Evolutionary conservation across 2,113 vertebrate genomes (phyloP), one percentile per base, ranked within the genome.

Genomic region (Sapajus apella): DNA sequence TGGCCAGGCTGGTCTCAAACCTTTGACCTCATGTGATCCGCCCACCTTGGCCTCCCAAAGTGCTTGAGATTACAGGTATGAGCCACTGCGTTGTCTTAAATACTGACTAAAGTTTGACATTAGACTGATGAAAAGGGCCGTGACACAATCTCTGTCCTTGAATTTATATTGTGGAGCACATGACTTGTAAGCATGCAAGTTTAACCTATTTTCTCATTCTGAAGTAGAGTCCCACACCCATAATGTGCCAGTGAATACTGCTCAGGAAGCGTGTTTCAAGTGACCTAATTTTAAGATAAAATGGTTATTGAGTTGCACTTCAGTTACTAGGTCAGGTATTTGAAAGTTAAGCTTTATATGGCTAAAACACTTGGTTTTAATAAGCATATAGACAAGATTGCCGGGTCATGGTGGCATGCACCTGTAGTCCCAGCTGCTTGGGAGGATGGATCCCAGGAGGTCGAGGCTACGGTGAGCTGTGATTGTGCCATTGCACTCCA

Each of bases 231-330:
- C 12, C 5, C 32, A 30, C 8, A 23, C 72, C 40, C 40, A 5
- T 14, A 3, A 43, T 6, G 5, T 82, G 27, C 12, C 92, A 40
- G 61, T 73, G 58, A 86, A 35, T 47, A 84, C n/a, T 61, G 40
- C 16, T 85, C 23, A 43, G 37, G 35, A 83, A 68, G 58, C 55
- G 45, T 72, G 40, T 90, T 88, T 70, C 47, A 76, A 30, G 21
- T 85, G 91, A 64, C 87, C 87, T 85, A 13, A 86, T 91, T 95
- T 55, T 56, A 88, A 70, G n/a, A 32, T 89, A 52, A 85, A 89
- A 30, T 66, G 64, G 20, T 75, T 90, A 8, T 10, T 16, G 20
- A 91, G 55, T 77, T 91, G 95, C n/a, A 55, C 77, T 89, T 95
- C 21, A 91, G 40, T 82, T 90, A 91, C 30, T 61, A 72, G 83